A percentile compares a stretch with the other conserved stretches of the same genome.
Evolutionary conservation across 1,140 invertebrate genomes (phyloP).

Genomic region (Papilio xuthus): DNA sequence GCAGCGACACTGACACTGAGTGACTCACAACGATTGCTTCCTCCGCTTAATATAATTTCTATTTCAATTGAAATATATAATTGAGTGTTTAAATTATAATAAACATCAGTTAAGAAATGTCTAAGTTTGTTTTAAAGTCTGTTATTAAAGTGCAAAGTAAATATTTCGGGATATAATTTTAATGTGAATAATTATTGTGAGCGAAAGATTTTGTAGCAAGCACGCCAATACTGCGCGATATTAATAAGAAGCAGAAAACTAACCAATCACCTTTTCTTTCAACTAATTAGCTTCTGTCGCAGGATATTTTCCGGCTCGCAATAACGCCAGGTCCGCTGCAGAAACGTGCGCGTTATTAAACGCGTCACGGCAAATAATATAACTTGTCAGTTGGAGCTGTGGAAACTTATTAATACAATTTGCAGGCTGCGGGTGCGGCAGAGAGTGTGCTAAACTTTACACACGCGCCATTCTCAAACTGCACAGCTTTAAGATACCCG

Average conservation of each 20-base stretch:
- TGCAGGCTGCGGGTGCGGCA: not conserved
- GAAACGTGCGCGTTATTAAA: slow-evolving; percentile 16
- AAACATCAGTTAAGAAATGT: not conserved
- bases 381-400: slow-evolving; percentile 33
- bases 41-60: not conserved
- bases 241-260: no score
- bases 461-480: not conserved
- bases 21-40: not conserved
- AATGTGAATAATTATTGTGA: no score
- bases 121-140: not conserved
- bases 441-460: not conserved
- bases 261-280: not conserved
- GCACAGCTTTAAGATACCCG: not conserved
- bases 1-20: not conserved
- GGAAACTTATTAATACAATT: slow-evolving; percentile 37
- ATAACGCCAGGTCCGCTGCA: not conserved
- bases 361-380: slow-evolving; percentile 33
- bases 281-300: not conserved
- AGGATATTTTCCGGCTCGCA: not conserved
- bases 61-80: not conserved
- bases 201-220: no score
- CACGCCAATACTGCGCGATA: no score
- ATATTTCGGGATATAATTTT: no score
- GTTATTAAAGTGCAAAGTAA: no score
- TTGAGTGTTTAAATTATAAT: not conserved